phyloP scores from a whole-genome alignment of 1,140 invertebrate species.

The Tachypleus tridentatus region DNA sequence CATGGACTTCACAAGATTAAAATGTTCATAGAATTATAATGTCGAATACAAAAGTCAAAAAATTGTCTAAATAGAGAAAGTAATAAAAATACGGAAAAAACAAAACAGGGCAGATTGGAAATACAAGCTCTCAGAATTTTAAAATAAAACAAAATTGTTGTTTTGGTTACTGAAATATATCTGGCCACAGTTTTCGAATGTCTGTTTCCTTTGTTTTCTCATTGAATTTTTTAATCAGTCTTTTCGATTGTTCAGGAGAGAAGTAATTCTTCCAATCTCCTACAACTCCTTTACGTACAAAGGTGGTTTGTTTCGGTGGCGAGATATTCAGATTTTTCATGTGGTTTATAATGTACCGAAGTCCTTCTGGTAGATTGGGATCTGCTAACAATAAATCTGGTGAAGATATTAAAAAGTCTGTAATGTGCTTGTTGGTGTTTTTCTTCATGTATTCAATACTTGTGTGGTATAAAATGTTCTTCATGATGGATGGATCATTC shows the following conservation, averaged over 20 bases:
- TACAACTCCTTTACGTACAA: constrained; percentile 24
- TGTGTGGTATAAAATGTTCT: constrained; percentile 6
- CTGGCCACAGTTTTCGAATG: constrained; percentile 10
- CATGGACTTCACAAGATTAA: too few species aligned
- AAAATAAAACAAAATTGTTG: too few species aligned
- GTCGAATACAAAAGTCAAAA: too few species aligned
- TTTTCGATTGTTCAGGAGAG: constrained; percentile 31
- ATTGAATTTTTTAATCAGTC: constrained; percentile 22
- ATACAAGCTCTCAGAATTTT: too few species aligned
- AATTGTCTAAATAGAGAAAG: too few species aligned
- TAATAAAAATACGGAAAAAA: too few species aligned
- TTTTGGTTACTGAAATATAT: neutral
- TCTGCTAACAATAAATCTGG: neutral
- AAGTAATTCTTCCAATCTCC: constrained; percentile 38
- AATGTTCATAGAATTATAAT: too few species aligned
- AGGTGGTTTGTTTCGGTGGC: neutral
- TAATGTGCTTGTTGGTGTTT: neutral
- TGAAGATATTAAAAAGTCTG: constrained; percentile 1
- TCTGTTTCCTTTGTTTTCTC: constrained; percentile 15
- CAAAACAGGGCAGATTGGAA: too few species aligned
- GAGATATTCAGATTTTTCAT: too few species aligned
- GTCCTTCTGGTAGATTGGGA: neutral
- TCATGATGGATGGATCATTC: constrained; percentile 1
- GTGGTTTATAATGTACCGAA: neutral
- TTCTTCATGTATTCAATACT: constrained; percentile 16